Percentiles rank a stretch among this genome's conserved stretches.
Evolutionary conservation across 1,140 invertebrate species (phyloP).

Genomic region (Lasioglossum baleicum): DNA sequence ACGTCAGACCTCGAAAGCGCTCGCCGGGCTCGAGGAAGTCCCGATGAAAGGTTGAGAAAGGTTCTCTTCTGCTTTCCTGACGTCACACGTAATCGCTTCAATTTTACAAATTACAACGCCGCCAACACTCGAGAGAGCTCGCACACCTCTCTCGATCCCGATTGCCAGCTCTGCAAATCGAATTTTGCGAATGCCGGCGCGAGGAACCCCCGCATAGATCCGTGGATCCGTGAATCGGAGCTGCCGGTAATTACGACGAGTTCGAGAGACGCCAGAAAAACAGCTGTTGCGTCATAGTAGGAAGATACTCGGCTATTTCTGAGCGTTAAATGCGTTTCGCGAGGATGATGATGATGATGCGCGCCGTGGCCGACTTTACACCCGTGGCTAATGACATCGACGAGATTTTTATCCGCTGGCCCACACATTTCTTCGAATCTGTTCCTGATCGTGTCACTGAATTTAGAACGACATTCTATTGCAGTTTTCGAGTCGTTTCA

Average conservation of each 20-base stretch:
- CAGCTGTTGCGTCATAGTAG: slow-evolving; percentile 44
- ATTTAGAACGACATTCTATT: too few species aligned
- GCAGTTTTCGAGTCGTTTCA: too few species aligned
- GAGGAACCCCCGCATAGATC: too few species aligned
- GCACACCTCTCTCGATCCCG: too few species aligned
- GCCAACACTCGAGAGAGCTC: neutral
- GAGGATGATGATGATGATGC: neutral
- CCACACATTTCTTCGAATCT: too few species aligned
- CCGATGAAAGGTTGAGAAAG: slow-evolving; percentile 43
- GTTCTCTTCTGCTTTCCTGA: slow-evolving; percentile 2
- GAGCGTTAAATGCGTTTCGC: neutral
- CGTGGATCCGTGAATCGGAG: neutral
- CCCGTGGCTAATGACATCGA: too few species aligned
- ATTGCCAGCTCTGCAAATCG: too few species aligned
- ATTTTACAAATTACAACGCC: slow-evolving; percentile 8
- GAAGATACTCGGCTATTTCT: slow-evolving; percentile 35
- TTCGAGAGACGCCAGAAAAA: slow-evolving; percentile 32
- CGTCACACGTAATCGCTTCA: slow-evolving; percentile 16
- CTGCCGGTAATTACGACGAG: slow-evolving; percentile 7
- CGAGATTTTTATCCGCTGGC: too few species aligned
- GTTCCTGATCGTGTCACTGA: too few species aligned
- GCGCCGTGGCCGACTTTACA: too few species aligned
- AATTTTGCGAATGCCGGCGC: too few species aligned
- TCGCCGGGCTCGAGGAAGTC: slow-evolving; percentile 13
- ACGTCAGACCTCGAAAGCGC: slow-evolving; percentile 25